Conservation (phyloP, 2,888 invertebrate species). For the Drepanosiphum platanoidis region DNA sequence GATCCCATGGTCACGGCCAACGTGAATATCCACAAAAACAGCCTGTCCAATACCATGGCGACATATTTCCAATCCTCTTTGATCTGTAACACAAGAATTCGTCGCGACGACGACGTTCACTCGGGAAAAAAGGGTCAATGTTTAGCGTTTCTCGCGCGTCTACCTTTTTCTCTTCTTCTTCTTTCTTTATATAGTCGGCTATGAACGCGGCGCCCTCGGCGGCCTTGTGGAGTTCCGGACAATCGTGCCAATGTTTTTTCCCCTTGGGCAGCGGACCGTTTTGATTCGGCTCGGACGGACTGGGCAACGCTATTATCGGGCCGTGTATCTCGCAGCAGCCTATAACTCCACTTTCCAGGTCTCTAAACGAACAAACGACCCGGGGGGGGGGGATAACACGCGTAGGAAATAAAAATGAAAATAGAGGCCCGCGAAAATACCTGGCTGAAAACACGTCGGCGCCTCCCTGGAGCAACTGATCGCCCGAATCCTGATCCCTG, state of each 20-base stretch:
- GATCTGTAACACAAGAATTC: constrained; percentile 75
- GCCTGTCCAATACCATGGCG: constrained; percentile 95
- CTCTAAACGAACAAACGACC: constrained; percentile 38
- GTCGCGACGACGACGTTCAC: not conserved
- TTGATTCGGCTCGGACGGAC: not conserved
- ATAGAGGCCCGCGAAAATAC: not conserved
- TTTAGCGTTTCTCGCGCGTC: too few relatives aligned
- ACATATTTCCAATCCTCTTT: constrained; percentile 99
- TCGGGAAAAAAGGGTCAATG: too few relatives aligned
- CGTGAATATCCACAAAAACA: constrained; percentile 97
- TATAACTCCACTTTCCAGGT: constrained; percentile 59
- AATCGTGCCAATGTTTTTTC: constrained; percentile 80
- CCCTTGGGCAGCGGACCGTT: constrained; percentile 7
- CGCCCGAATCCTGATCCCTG: constrained; percentile 71
- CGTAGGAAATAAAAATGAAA: too few relatives aligned
- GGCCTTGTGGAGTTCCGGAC: constrained; percentile 91
- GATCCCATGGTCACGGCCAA: constrained; percentile 93
- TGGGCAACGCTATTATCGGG: constrained; percentile 46
- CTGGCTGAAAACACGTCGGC: constrained; percentile 66
- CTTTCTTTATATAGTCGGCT: constrained; percentile 90
- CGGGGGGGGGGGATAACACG: not conserved
- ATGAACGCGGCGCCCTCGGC: constrained; percentile 92
- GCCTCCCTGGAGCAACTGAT: constrained; percentile 68
- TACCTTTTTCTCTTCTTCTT: constrained; percentile 91
- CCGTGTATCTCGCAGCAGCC: constrained; percentile 63